Conservation (phyloP, 2,113 vertebrate species). For the Ondatra zibethicus region DNA sequence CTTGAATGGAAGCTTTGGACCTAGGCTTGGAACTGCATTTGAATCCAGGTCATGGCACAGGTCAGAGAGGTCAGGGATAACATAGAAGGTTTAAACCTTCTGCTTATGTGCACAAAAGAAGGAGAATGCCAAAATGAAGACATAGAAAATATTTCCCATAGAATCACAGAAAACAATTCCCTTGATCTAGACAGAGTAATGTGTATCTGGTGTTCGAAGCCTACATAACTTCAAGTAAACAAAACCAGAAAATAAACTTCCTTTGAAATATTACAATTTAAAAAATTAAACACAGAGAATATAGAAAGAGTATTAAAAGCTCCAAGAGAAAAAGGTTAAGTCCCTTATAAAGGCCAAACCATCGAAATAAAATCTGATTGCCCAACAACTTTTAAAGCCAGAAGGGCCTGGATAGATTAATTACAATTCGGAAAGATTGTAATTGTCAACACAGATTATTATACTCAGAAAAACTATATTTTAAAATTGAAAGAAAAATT, state of each 20-base stretch:
- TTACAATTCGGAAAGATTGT: not conserved
- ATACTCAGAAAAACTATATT: not conserved
- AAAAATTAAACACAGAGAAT: not conserved
- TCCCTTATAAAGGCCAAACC: not conserved
- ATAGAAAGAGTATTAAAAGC: not conserved
- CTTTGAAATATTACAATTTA: not conserved
- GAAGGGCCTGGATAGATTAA: not conserved
- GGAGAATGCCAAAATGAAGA: not conserved
- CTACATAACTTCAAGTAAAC: not conserved
- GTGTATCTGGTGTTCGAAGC: not conserved
- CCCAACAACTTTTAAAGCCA: not conserved
- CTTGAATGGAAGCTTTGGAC: not conserved
- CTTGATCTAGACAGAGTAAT: not conserved
- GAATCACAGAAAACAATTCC: not conserved
- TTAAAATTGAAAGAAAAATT: not conserved
- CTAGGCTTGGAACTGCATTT: not conserved
- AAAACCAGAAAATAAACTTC: not conserved
- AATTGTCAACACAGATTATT: not conserved
- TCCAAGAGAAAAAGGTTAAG: not conserved
- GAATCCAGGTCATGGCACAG: not conserved
- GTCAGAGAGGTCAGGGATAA: not conserved
- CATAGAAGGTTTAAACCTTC: not conserved
- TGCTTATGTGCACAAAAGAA: not conserved
- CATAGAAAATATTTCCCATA: not conserved
- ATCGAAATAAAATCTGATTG: not conserved